A percentile compares a stretch with the other conserved stretches of the same genome.
Conservation (phyloP, 2,888 invertebrate genomes). For the Uloborus plumipes region DNA sequence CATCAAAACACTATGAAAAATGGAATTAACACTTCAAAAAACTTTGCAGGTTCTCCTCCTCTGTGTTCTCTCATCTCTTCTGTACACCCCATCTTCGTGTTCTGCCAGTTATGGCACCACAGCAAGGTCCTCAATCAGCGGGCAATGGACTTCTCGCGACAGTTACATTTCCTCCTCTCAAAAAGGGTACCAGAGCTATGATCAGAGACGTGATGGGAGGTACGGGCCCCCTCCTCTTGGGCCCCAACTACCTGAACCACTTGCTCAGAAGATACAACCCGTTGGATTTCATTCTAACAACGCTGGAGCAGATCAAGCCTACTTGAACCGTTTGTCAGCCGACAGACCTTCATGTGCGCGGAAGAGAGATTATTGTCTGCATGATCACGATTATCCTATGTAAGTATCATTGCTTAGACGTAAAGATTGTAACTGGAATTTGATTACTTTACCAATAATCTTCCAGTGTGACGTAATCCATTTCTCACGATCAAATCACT, state of each 20-base stretch:
- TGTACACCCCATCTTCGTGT: constrained; percentile 12
- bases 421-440: too few relatives aligned
- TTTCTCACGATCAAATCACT: too few relatives aligned
- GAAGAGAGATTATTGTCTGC: constrained; percentile 51
- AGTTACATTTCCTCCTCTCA: constrained; percentile 21
- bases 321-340: constrained; percentile 18
- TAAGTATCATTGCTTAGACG: constrained; percentile 11
- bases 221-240: constrained; percentile 42
- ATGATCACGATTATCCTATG: constrained; percentile 61
- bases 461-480: too few relatives aligned
- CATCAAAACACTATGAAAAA: too few relatives aligned
- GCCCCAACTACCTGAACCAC: constrained; percentile 38
- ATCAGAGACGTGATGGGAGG: constrained; percentile 18
- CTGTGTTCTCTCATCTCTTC: background rate
- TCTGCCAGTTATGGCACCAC: constrained; percentile 36
- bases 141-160: constrained; percentile 31
- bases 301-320: constrained; percentile 19
- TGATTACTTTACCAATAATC: too few relatives aligned
- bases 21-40: too few relatives aligned
- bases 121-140: background rate
- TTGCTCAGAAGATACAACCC: constrained; percentile 9
- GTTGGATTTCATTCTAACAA: constrained; percentile 10
- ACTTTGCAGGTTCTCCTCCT: constrained; percentile 9
- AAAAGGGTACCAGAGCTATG: constrained; percentile 28
- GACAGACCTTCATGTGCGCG: constrained; percentile 51